A percentile compares a stretch with the other conserved stretches of the same genome.
These are phyloP conservation scores for Coilia nasus DNA, from an alignment of 2,797 vertebrate genomes.

Conservation along the genomic window DNA sequence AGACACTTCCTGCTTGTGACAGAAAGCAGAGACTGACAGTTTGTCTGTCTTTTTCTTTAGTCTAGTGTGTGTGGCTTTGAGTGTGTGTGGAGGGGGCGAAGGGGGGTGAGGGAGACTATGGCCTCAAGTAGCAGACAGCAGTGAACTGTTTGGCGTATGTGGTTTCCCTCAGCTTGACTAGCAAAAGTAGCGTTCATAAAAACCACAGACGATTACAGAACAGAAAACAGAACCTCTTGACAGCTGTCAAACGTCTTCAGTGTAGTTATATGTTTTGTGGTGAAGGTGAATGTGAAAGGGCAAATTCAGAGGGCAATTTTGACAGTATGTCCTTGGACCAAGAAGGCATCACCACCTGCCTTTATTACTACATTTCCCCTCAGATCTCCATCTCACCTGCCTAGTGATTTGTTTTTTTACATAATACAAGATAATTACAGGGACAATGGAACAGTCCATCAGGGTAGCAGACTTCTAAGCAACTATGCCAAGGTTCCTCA, in stretches of 20 bases:
- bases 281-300: neutral
- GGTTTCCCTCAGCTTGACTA: conserved; percentile 45
- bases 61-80: neutral
- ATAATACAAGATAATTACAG: neutral
- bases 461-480: neutral
- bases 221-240: conserved; percentile 21
- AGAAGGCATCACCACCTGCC: neutral
- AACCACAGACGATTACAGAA: conserved; percentile 39
- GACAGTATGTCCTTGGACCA: neutral
- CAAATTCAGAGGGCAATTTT: neutral
- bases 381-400: neutral
- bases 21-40: neutral
- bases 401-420: neutral
- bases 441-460: neutral
- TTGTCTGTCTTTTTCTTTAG: conserved; percentile 19
- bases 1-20: neutral
- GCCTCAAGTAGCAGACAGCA: conserved; percentile 37
- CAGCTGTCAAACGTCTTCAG: conserved; percentile 16
- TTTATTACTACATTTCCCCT: neutral
- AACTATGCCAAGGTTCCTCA: neutral
- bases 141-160: conserved; percentile 30
- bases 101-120: neutral
- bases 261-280: too few species aligned
- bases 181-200: neutral
- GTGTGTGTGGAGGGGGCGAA: too few species aligned